These are phyloP conservation scores for Malurus alboscapulatus DNA, from an alignment of 2,113 vertebrate species.

Conservation along the genomic window DNA sequence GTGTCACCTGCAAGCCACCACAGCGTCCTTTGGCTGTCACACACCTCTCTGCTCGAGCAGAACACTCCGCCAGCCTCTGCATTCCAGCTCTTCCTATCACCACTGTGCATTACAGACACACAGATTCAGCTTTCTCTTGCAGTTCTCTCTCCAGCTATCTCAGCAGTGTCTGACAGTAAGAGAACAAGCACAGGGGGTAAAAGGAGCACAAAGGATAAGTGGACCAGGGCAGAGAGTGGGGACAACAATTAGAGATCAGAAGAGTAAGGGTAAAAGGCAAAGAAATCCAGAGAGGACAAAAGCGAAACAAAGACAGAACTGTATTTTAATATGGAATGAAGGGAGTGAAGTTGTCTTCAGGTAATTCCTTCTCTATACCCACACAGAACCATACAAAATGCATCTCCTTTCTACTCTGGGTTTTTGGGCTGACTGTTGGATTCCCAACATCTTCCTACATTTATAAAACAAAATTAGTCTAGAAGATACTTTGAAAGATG, in stretches of 20 bases:
- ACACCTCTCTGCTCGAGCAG: not conserved
- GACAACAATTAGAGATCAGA: not conserved
- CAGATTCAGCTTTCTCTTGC: fast-evolving
- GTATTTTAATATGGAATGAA: not conserved
- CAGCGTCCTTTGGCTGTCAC: not conserved
- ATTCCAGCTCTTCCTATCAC: not conserved
- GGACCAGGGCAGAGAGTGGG: not conserved
- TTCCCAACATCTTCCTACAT: not conserved
- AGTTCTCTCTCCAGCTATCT: not conserved
- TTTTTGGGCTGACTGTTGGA: not conserved
- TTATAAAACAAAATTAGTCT: not conserved
- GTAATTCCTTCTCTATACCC: not conserved
- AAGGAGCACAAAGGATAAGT: not conserved
- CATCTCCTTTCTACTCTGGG: not conserved
- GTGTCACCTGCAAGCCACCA: fast-evolving
- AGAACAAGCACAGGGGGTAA: not conserved
- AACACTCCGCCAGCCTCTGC: not conserved
- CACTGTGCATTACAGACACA: not conserved
- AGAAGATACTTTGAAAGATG: not conserved
- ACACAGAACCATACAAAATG: not conserved
- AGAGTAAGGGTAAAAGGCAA: not conserved
- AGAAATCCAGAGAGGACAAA: not conserved
- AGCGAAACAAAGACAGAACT: not conserved
- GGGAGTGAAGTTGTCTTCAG: not conserved
- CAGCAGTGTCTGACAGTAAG: not conserved